Evolutionary conservation across 2,113 vertebrate species (phyloP).

Genomic region (Passer montanus): DNA sequence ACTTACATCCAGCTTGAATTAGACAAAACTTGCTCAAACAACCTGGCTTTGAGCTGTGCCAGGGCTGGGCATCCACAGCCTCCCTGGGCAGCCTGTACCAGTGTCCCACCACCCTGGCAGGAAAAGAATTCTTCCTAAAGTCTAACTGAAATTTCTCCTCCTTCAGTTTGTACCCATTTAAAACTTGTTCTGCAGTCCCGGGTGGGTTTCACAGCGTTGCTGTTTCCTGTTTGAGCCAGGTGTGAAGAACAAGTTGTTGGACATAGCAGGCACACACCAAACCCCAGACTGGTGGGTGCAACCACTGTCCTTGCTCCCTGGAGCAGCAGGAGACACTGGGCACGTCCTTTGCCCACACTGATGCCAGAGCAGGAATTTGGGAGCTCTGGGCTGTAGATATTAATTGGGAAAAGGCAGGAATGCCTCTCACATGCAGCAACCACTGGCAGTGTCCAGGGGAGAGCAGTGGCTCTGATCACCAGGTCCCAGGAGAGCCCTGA

Average conservation of each 20-base stretch:
- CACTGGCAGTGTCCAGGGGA: background rate
- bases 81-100: accelerated
- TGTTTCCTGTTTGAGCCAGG: background rate
- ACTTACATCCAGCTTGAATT: background rate
- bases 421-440: background rate
- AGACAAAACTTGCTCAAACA: background rate
- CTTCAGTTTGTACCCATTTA: background rate
- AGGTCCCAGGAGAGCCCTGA: accelerated
- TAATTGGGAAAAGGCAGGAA: background rate
- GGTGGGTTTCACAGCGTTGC: background rate
- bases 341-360: accelerated
- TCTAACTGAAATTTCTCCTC: background rate
- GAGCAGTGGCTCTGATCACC: background rate
- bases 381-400: background rate
- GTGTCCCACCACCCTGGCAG: background rate
- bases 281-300: background rate
- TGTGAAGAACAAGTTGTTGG: background rate
- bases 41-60: background rate
- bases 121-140: background rate
- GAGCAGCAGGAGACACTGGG: background rate
- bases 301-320: accelerated
- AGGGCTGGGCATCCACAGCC: background rate
- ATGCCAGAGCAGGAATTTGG: accelerated
- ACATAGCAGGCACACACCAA: accelerated
- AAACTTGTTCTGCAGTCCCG: background rate